Conservation (phyloP, 2,888 invertebrate genomes). For the Drosophila paramelanica region DNA sequence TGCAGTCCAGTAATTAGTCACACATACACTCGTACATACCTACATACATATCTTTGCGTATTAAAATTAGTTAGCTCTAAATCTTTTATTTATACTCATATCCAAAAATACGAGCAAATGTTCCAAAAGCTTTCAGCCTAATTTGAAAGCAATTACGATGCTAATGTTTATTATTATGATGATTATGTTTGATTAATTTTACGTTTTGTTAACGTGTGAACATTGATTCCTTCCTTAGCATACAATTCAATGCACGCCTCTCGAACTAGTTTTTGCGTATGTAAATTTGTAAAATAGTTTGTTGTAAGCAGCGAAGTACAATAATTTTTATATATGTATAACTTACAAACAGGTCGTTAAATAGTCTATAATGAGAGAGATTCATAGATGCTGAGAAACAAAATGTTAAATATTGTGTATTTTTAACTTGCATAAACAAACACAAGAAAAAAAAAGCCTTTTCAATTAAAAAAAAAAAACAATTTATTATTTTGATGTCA, state of each 20-base stretch:
- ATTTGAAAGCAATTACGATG: constrained; percentile 31
- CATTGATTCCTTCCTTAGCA: constrained; percentile 66
- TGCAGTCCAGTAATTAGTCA: constrained; percentile 45
- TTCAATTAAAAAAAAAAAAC: constrained; percentile 45
- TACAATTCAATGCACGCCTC: constrained; percentile 50
- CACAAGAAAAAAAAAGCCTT: constrained; percentile 33
- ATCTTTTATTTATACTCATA: constrained; percentile 50
- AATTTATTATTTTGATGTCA: constrained; percentile 37
- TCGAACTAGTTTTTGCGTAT: constrained; percentile 64
- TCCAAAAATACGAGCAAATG: constrained; percentile 40
- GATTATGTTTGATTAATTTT: constrained; percentile 39
- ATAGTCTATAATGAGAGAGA: constrained; percentile 63
- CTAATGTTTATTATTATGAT: constrained; percentile 29
- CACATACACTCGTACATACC: constrained; percentile 48
- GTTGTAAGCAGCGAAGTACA: constrained; percentile 80
- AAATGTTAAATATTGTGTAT: constrained; percentile 50
- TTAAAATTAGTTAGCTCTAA: constrained; percentile 67
- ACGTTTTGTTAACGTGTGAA: constrained; percentile 45
- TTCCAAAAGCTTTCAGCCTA: constrained; percentile 48
- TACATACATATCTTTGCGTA: constrained; percentile 65
- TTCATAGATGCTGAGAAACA: constrained; percentile 59
- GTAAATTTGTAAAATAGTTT: constrained; percentile 78
- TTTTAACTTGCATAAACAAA: constrained; percentile 32
- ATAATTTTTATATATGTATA: constrained; percentile 72
- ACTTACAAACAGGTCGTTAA: constrained; percentile 55